Conservation (phyloP, 2,888 invertebrate genomes). For the Microplitis deprimator region DNA sequence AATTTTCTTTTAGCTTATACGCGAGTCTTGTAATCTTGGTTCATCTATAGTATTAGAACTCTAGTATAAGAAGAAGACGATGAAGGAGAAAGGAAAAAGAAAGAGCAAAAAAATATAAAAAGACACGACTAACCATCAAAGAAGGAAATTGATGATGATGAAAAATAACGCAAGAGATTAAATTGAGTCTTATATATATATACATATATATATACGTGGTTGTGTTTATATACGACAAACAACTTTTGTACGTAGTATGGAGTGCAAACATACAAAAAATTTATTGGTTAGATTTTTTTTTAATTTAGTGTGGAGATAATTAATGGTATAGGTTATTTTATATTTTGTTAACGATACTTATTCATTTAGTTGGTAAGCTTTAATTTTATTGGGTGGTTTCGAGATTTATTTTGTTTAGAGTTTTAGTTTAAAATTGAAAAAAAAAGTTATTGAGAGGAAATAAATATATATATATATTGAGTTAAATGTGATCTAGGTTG, state of each 20-base stretch:
- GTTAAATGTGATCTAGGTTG: constrained; percentile 14
- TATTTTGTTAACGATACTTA: background rate
- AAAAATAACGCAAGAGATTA: constrained; percentile 29
- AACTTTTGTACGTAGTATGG: background rate
- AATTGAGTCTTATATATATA: background rate
- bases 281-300: background rate
- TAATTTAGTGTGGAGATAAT: constrained; percentile 14
- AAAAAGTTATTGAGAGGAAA: constrained; percentile 22
- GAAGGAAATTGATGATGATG: constrained; percentile 12
- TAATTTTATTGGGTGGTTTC: constrained; percentile 41
- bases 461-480: constrained; percentile 10
- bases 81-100: constrained; percentile 21
- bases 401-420: constrained; percentile 2
- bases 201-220: too few relatives aligned
- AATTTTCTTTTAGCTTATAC: background rate
- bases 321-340: background rate
- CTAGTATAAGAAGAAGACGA: constrained; percentile 19
- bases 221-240: background rate
- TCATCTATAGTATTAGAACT: background rate
- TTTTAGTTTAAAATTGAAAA: constrained; percentile 30
- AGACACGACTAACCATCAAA: constrained; percentile 21
- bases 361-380: background rate
- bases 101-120: constrained; percentile 10
- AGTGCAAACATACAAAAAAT: background rate
- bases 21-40: background rate